Base-by-base conservation (phyloP, 2,888 invertebrate species). In the Panorpa germanica region DNA sequence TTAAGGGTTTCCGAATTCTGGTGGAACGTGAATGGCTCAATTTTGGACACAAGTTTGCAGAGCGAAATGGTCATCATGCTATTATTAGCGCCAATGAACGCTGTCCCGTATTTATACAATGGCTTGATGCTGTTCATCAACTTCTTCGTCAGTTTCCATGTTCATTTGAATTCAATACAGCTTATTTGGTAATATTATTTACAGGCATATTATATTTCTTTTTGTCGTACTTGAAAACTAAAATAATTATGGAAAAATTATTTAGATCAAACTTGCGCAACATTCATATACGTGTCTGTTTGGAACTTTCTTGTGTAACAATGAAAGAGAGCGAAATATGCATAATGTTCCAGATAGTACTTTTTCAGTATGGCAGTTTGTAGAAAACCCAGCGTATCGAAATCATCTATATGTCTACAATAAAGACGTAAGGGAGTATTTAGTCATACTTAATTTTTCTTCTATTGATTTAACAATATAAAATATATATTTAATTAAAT, bases 41-140 rank as follows among this genome's bases (percentile, higher is more conserved):
- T 49, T 98, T 86, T 57, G 96, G 96, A 0, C 96, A 98, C 60
- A 96, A 96, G 59, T 96, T 96, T 57, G 83, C 83, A 5, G 95
- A 96, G 56, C 73, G 96, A 29, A 90, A 90, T 52, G 81, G 82
- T 1, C 80, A 80, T 45, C 70, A 70, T 20, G 71, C 77, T 23
- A 76, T 76, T 9, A 85, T 83, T 38, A 91, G 93, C 46, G 63
- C 70, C n/a, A 93, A 91, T 54, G 96, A 98, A 57, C 66, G 91
- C 28, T 91, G 91, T 47, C 96, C 96, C 4, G 85, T 96, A 41
- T 98, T 98, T 61, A 61, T 96, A 36, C 96, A 98, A 56, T 98
- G 93, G 90, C 63, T 98, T 23, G 96, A 96, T 53, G 82, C 91
- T 47, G 81, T 96, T 4, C 82, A 91, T 56, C 96, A 98, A 57